Base-by-base conservation (phyloP, 2,888 invertebrate species). In the Cotesia congregata region DNA sequence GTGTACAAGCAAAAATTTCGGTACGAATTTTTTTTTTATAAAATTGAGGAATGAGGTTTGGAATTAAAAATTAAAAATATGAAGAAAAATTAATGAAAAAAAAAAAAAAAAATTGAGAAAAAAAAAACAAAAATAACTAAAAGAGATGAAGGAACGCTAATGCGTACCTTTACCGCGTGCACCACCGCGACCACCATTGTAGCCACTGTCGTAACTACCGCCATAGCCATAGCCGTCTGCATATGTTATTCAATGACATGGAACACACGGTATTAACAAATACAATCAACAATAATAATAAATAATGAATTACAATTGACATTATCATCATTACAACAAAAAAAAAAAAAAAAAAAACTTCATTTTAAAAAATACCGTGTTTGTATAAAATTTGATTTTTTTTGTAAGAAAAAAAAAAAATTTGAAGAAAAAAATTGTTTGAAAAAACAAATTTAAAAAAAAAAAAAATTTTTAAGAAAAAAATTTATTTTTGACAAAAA, bases 191-290 rank as follows among this genome's bases (percentile, higher is more conserved):
- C 95, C 95, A 92, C 95, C 94, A 91, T 91, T 92, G 91, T 95
- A 95, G 92, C 95, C 95, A 93, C 95, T 95, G 91, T 95, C 94
- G 93, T 94, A 95, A 92, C 94, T 94, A 93, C 94, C 93, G 93
- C 95, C 94, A 92, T 95, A 95, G 93, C 95, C 95, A 92, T 91
- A 92, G 91, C 92, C 91, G 91, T 93, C 92, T 92, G 91, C 90
- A 83, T 87, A 50, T 50, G 50, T 50, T 50, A 50, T 50, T 50
- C 50, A 50, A 50, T 50, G 88, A 90, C 87, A 90, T 88, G 87
- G 87, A 87, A 87, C 86, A 86, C 87, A 86, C 78, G 80, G 64
- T 39, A n/a, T 15, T 20, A 39, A 67, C 6, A 67, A 39, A 12
- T 39, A 40, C 39, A 12, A 40, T 20, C 60, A 12, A 71, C 20